These are phyloP conservation scores for Eurosta solidaginis DNA, from an alignment of 1,140 invertebrate genomes.

Conservation along the genomic window DNA sequence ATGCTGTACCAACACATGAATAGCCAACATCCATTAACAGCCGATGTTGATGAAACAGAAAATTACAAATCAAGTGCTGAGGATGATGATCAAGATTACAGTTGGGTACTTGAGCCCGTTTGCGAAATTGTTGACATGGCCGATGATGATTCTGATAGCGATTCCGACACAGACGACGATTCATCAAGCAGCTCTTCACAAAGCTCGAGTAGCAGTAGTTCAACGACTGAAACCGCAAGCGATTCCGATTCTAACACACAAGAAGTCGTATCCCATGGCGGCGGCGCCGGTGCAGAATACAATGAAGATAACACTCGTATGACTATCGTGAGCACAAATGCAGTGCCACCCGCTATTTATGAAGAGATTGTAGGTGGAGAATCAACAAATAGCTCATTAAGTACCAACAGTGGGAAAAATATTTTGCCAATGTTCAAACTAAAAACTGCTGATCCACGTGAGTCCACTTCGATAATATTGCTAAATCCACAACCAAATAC, in stretches of 20 bases:
- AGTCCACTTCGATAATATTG: conserved; percentile 54
- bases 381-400: not conserved
- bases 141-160: conserved; percentile 37
- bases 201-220: conserved; percentile 36
- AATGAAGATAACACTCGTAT: not conserved
- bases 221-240: not conserved
- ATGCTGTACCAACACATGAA: conserved; percentile 57
- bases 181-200: conserved; percentile 34
- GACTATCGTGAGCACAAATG: not conserved
- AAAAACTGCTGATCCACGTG: conserved; percentile 39
- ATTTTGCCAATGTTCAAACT: not conserved
- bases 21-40: conserved; percentile 42
- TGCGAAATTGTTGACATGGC: conserved; percentile 38
- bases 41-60: conserved; percentile 33
- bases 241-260: conserved; percentile 43
- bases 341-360: not conserved
- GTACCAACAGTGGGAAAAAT: not conserved
- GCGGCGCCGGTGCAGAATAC: not conserved
- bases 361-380: conserved; percentile 1
- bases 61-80: conserved; percentile 31
- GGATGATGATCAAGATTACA: conserved; percentile 48
- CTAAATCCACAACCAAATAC: conserved; percentile 38
- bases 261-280: conserved; percentile 18
- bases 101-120: conserved; percentile 55
- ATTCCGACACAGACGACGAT: conserved; percentile 31